Conservation (phyloP, 1,140 invertebrate species). For the Trichoplusia ni region DNA sequence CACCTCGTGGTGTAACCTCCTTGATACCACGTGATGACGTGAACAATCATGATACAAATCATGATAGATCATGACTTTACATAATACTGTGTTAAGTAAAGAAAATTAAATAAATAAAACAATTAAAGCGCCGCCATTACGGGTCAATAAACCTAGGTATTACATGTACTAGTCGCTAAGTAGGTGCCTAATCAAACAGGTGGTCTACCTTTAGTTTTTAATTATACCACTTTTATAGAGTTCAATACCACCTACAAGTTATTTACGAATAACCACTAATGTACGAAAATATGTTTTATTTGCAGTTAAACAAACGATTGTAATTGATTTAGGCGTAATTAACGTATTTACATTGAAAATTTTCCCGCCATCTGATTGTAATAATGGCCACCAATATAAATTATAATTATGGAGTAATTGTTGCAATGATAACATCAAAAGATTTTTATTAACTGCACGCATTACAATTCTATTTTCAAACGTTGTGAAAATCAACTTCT, state of each 20-base stretch:
- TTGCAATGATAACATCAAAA: too few species aligned
- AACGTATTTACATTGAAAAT: too few species aligned
- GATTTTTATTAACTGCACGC: too few species aligned
- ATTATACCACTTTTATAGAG: neutral
- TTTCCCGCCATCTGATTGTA: too few species aligned
- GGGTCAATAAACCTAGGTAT: conserved; percentile 13
- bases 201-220: conserved; percentile 3
- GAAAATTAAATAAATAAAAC: neutral
- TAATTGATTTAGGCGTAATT: too few species aligned
- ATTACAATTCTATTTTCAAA: too few species aligned
- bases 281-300: neutral
- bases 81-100: neutral
- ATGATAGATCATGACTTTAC: neutral
- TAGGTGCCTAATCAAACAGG: conserved; percentile 6
- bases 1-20: conserved; percentile 10
- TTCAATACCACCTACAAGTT: conserved; percentile 1
- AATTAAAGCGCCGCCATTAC: conserved; percentile 3
- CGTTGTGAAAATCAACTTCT: too few species aligned
- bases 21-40: neutral
- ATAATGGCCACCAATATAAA: too few species aligned
- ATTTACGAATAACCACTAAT: neutral
- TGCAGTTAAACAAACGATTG: too few species aligned
- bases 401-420: too few species aligned
- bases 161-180: neutral
- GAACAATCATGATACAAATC: neutral